A percentile compares a stretch with the other conserved stretches of the same genome.
phyloP scores from a whole-genome alignment of 1,140 invertebrate genomes.

The Tyrophagus putrescentiae region DNA sequence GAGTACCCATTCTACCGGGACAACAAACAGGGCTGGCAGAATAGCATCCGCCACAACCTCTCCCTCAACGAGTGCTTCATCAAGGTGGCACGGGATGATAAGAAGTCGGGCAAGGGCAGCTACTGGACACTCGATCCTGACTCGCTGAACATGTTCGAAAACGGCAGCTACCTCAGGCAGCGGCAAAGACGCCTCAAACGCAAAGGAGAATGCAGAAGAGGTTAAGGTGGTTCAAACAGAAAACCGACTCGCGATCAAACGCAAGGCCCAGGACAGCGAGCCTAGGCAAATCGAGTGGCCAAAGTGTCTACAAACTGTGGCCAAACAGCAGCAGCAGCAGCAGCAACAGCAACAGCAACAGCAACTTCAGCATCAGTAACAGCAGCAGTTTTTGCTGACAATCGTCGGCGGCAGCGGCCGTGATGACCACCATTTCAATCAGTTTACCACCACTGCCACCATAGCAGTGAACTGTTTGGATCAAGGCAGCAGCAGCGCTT shows the following conservation, averaged over 20 bases:
- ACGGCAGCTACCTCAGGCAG: conserved; percentile 81
- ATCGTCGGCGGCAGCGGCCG: too few species aligned
- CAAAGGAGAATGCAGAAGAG: conserved; percentile 65
- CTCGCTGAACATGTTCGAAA: conserved; percentile 96
- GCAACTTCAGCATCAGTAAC: too few species aligned
- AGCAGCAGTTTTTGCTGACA: too few species aligned
- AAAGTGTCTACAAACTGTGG: too few species aligned
- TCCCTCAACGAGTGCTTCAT: conserved; percentile 98
- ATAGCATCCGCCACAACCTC: conserved; percentile 88
- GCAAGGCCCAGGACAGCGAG: not conserved
- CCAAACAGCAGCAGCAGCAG: not conserved
- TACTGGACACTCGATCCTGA: conserved; percentile 96
- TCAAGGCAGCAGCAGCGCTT: too few species aligned
- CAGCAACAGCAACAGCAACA: not conserved
- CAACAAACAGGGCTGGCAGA: conserved; percentile 75
- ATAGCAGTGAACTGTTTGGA: too few species aligned
- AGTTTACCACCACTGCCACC: too few species aligned
- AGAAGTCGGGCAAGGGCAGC: conserved; percentile 87
- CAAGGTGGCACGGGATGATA: conserved; percentile 78
- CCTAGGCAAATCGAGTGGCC: not conserved
- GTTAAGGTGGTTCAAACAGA: too few species aligned
- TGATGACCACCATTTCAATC: too few species aligned
- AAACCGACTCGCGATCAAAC: not conserved
- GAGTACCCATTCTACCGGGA: conserved; percentile 94
- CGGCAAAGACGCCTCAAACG: conserved; percentile 85